phyloP scores from a whole-genome alignment of 2,797 vertebrate genomes.

The Cyprinella venusta region DNA sequence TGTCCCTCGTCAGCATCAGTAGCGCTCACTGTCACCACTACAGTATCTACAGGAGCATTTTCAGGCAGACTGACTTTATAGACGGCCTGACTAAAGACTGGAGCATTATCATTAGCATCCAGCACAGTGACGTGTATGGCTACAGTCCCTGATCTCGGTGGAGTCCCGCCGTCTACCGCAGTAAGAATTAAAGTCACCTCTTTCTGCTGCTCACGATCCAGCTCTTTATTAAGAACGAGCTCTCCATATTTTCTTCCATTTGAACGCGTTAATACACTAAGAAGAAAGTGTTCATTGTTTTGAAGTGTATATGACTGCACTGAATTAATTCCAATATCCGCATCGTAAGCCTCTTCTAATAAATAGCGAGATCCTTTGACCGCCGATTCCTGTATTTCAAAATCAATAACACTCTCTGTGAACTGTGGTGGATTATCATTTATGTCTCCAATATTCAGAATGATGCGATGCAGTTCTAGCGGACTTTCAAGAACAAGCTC shows the following conservation, averaged over 20 bases:
- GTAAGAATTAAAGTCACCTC: conserved; percentile 67
- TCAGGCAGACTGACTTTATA: conserved; percentile 71
- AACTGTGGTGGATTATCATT: too few relatives aligned
- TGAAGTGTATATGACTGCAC: conserved; percentile 34
- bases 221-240: conserved; percentile 6
- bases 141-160: conserved; percentile 68
- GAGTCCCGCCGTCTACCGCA: conserved; percentile 71
- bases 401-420: too few relatives aligned
- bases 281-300: too few relatives aligned
- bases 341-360: too few relatives aligned
- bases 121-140: conserved; percentile 67
- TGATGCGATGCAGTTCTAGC: too few relatives aligned
- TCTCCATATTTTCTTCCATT: too few relatives aligned
- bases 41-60: conserved; percentile 66
- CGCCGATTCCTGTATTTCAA: too few relatives aligned
- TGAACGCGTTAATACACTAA: too few relatives aligned
- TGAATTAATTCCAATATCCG: too few relatives aligned
- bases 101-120: conserved; percentile 76
- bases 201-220: conserved; percentile 50
- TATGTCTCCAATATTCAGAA: too few relatives aligned
- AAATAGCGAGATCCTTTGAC: too few relatives aligned
- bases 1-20: conserved; percentile 71
- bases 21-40: conserved; percentile 67
- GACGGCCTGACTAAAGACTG: conserved; percentile 67
- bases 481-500: conserved; percentile 70